phyloP scores from a whole-genome alignment of 1,140 invertebrate species.

The Pteromalus puparum region DNA sequence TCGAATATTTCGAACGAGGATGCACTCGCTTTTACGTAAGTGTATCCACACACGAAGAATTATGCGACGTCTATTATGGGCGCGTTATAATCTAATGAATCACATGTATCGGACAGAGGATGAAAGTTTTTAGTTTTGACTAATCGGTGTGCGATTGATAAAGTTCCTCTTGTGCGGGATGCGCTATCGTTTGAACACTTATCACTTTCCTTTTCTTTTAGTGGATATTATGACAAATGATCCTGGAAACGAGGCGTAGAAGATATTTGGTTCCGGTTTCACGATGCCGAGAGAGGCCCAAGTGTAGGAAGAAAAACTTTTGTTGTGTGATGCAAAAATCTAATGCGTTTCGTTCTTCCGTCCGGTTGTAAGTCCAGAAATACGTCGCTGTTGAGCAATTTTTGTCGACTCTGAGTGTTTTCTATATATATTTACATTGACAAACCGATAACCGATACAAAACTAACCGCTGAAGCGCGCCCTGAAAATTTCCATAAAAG shows the following conservation, averaged over 20 bases:
- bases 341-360: slow-evolving; percentile 27
- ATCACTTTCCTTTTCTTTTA: slow-evolving; percentile 10
- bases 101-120: neutral
- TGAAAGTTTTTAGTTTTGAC: neutral
- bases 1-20: neutral
- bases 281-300: neutral
- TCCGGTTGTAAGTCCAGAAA: too few species aligned
- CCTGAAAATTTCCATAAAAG: too few species aligned
- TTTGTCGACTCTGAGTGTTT: too few species aligned
- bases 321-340: neutral
- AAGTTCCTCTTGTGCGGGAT: neutral
- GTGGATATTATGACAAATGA: neutral
- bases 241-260: neutral
- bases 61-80: neutral
- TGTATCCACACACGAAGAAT: neutral
- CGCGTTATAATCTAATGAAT: neutral
- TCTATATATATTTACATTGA: too few species aligned
- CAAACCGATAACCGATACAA: too few species aligned
- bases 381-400: neutral
- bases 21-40: neutral
- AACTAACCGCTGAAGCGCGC: too few species aligned
- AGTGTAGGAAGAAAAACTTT: neutral
- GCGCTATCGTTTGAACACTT: neutral
- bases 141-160: neutral
- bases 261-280: slow-evolving; percentile 6